Evolutionary conservation across 2,888 invertebrate genomes (phyloP).

Genomic region (Camponotus fellah): DNA sequence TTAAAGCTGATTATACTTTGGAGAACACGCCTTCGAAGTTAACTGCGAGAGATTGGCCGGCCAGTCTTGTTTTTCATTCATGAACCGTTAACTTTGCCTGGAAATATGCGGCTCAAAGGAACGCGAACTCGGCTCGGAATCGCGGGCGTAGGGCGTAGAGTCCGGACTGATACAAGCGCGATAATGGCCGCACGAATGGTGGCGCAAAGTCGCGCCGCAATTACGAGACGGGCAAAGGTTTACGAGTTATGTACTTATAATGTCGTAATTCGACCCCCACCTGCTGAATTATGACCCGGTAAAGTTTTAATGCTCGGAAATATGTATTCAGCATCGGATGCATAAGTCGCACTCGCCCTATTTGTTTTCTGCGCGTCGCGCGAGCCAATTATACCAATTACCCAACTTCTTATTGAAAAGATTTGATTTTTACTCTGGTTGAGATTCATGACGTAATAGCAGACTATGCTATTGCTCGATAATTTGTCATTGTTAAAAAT

Average conservation of each 20-base stretch:
- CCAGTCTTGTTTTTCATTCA: slow-evolving; percentile 42
- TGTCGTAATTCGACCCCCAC: slow-evolving; percentile 29
- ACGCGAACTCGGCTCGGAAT: background rate
- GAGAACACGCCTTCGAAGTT: slow-evolving; percentile 8
- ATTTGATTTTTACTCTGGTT: slow-evolving; percentile 17
- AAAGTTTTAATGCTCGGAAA: slow-evolving; percentile 42
- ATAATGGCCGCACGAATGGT: slow-evolving; percentile 29
- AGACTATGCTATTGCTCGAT: background rate
- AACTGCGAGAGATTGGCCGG: slow-evolving; percentile 8
- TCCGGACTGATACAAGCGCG: slow-evolving; percentile 33
- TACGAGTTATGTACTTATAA: slow-evolving; percentile 37
- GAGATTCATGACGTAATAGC: slow-evolving; percentile 13
- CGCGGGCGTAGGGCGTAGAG: background rate
- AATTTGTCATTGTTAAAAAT: slow-evolving; percentile 25
- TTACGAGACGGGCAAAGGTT: slow-evolving; percentile 28
- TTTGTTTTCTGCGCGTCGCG: background rate
- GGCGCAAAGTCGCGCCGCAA: slow-evolving; percentile 29
- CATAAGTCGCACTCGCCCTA: background rate
- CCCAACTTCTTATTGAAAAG: slow-evolving; percentile 16
- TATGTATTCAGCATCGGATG: background rate
- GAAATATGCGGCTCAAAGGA: slow-evolving; percentile 40
- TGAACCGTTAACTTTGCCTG: slow-evolving; percentile 31
- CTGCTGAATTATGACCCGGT: slow-evolving; percentile 41
- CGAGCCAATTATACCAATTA: background rate
- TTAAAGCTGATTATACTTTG: slow-evolving; percentile 30